Evolutionary conservation across 2,113 vertebrate genomes (phyloP), one percentile per base, ranked within the genome.

Genomic region (Nerophis ophidion): DNA sequence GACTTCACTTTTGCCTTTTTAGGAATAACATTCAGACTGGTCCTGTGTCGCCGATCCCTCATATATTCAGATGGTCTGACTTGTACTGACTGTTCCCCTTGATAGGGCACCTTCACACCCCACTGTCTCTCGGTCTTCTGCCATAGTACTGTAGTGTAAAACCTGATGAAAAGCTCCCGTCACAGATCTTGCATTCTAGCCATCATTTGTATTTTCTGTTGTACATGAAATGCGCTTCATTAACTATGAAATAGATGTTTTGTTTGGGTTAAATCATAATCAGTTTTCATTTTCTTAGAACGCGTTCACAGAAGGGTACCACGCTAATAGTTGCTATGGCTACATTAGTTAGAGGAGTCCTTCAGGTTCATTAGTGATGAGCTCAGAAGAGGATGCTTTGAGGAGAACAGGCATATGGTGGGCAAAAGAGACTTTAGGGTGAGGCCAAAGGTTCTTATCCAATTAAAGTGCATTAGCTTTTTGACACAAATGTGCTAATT

Each of bases 251-350:
- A 65, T 17, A 38, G 15, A 72, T 70, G 38, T 5, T 46, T 60
- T 45, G 47, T 67, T 81, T 74, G 35, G 63, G 63, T 40, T 58
- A 9, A 68, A 70, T 68, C 40, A 55, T 74, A 70, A 76, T 76
- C 58, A 49, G 34, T 71, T 75, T 65, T 71, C 57, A 70, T 81
- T 81, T 80, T 69, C 65, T 60, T 59, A 47, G 64, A 73, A 81
- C 75, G 69, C 59, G 60, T 77, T 73, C 52, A 57, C 45, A 51
- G 71, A 84, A 86, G 81, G 83, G 82, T 84, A 84, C 74, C 36
- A 72, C 63, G 78, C 78, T 79, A 84, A 84, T 83, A 72, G 81
- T 87, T 78, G 0, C 75, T 77, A 82, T 87, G 74, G 80, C 72
- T 79, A 79, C 81, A 76, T 82, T 86, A 83, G 73, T 81, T 79